Conservation (phyloP, 2,113 vertebrate genomes). For the Crypturellus undulatus region DNA sequence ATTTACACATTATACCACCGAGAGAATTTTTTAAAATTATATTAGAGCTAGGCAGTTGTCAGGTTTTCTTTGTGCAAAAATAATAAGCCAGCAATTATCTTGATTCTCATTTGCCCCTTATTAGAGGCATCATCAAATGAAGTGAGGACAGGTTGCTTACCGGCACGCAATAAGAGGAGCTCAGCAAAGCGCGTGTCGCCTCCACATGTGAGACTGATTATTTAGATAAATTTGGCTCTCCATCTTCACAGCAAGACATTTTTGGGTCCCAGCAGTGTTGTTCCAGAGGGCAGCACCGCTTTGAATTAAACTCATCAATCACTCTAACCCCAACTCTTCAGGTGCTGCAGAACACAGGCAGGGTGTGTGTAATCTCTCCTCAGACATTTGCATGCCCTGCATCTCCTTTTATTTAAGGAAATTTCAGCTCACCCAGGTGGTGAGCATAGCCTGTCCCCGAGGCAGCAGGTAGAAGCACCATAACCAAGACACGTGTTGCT, state of each 20-base stretch:
- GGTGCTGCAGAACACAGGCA: not conserved
- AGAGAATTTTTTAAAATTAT: not conserved
- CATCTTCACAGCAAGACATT: not conserved
- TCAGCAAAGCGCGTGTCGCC: not conserved
- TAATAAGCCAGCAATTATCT: not conserved
- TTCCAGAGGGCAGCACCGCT: not conserved
- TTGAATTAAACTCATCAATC: not conserved
- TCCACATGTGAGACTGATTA: not conserved
- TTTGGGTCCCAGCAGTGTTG: conserved; percentile 23
- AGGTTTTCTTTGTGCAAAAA: not conserved
- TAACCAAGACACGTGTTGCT: not conserved
- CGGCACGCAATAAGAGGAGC: not conserved
- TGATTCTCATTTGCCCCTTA: fast-evolving
- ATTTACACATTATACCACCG: not conserved
- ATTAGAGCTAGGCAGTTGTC: not conserved
- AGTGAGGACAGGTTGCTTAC: not conserved
- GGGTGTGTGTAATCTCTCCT: not conserved
- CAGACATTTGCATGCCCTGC: not conserved
- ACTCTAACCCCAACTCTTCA: not conserved
- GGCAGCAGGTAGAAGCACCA: not conserved
- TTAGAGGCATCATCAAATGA: not conserved
- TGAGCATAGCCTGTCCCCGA: not conserved
- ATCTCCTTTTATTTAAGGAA: not conserved
- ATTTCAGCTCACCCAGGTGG: not conserved
- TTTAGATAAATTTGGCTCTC: not conserved